phyloP scores from a whole-genome alignment of 1,140 invertebrate species.

The Aphelinus atriplicis region DNA sequence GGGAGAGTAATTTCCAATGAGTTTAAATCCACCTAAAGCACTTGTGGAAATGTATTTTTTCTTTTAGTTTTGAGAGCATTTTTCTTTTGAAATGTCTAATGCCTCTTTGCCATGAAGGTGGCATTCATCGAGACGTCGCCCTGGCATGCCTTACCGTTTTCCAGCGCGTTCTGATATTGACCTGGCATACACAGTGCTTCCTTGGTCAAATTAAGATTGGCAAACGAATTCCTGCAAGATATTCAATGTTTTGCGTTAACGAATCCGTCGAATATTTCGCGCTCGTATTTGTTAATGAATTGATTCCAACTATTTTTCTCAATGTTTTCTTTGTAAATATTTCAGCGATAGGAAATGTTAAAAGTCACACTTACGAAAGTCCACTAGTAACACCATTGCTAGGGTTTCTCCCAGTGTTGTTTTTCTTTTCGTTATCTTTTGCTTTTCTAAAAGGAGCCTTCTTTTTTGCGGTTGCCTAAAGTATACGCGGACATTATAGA shows the following conservation, averaged over 20 bases:
- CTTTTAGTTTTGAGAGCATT: not conserved
- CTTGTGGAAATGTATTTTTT: slow-evolving; percentile 24
- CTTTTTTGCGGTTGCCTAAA: slow-evolving; percentile 61
- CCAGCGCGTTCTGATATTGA: slow-evolving; percentile 55
- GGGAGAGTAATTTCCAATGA: slow-evolving; percentile 43
- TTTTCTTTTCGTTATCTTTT: slow-evolving; percentile 60
- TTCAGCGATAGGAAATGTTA: slow-evolving; percentile 15
- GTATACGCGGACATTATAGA: slow-evolving; percentile 42
- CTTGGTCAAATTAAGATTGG: slow-evolving; percentile 50
- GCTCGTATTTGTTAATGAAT: not conserved
- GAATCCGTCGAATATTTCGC: not conserved
- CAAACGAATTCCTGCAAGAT: slow-evolving; percentile 50
- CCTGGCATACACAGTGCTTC: slow-evolving; percentile 48
- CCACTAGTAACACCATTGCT: slow-evolving; percentile 54
- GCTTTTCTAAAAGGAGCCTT: slow-evolving; percentile 58
- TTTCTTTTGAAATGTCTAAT: slow-evolving; percentile 15
- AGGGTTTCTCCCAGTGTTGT: slow-evolving; percentile 50
- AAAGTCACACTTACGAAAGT: slow-evolving; percentile 53
- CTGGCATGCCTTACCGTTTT: slow-evolving; percentile 52
- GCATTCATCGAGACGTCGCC: slow-evolving; percentile 48
- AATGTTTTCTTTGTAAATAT: slow-evolving; percentile 6
- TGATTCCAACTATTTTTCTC: not conserved
- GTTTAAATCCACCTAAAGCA: slow-evolving; percentile 40
- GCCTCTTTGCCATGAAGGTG: not conserved
- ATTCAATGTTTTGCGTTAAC: slow-evolving; percentile 23